Evolutionary conservation across 2,797 vertebrate species (phyloP), one percentile per base, ranked within the genome.

Genomic region (Neopelma chrysocephalum): DNA sequence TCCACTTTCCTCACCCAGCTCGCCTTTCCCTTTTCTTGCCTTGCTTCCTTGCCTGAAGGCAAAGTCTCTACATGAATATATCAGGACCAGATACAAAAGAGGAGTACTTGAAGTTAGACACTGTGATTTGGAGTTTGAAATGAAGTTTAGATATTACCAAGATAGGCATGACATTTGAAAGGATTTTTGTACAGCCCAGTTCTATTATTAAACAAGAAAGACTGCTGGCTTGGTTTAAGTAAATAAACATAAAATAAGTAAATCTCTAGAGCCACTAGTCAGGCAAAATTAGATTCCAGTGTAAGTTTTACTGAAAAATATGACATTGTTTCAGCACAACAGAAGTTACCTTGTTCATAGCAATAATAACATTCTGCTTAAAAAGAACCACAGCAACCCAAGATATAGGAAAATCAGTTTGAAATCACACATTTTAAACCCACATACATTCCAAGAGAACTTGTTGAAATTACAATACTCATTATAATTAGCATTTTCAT

Each of bases 221-320:
- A 34, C 31, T 38, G 18, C 21, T 71, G 61, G 57, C 47, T 91
- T 11, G 1, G 26, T 48, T 43, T 66, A 79, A 66, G 58, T 56
- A 81, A 94, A 90, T n/a, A 87, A 87, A 87, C 22, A 58, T 32
- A 62, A 76, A 79, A 64, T 6, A 43, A 79, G 16, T 19, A 61
- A 94, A 87, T 60, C 15, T 62, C 77, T 69, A 58, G 42, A 87
- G 34, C 9, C 29, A 2, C 15, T 11, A 15, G 21, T 36, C 34
- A 79, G 45, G 34, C 7, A 87, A 92, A 94, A 89, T 29, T 21
- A 58, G 38, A 83, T 45, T 53, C 18, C 60, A 70, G n/a, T 18
- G 15, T 36, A 80, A 85, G 36, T 65, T 84, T 86, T 80, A 68
- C 19, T 45, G 85, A 84, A 87, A 83, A 88, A 48, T 43, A 82